Evolutionary conservation across 2,797 vertebrate genomes (phyloP), one percentile per base, ranked within the genome.

Genomic region (Rhinella marina): DNA sequence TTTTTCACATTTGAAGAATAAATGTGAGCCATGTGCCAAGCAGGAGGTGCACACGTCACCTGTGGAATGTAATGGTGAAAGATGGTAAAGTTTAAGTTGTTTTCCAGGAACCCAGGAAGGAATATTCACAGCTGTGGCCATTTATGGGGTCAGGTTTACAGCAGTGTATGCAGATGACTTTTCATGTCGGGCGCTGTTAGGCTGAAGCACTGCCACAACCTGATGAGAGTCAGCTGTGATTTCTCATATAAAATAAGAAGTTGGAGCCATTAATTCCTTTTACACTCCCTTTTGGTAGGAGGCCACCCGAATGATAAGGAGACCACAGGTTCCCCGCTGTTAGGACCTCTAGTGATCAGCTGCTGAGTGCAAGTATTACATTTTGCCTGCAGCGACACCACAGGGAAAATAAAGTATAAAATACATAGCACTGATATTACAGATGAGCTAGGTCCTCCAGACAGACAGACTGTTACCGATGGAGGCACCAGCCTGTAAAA

Each of bases 71-170:
- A 50, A 17, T 73, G n/a, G n/a, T n/a, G 72, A 41, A 73, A 8
- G 32, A 73, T 73, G 72, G 41, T 75, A 52, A 75, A 21, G 41
- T 75, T 23, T 75, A 21, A 50, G 72, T 32, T n/a, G 72, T 75
- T 75, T 50, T 75, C 41, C 72, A 75, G 72, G 29, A 23, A 50
- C 21, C 23, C 32, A 23, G 48, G 41, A 75, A 48, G 72, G 21
- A 23, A 14, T 50, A 75, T 50, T 23, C 32, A 52, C 41, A 52
- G 72, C 10, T 52, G 21, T 23, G 48, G 21, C 41, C 14, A 50
- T 50, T 75, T 75, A 23, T 75, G 0, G 41, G 72, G 41, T 21
- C 41, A 23, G 72, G 41, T 75, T 75, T n/a, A n/a, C 41, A 50
- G 19, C 72, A n/a, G 50, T n/a, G 10, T 7, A 11, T 3, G 10